These are phyloP conservation scores for Solenodon paradoxus DNA, from an alignment of 2,113 vertebrate species.

Conservation along the genomic window DNA sequence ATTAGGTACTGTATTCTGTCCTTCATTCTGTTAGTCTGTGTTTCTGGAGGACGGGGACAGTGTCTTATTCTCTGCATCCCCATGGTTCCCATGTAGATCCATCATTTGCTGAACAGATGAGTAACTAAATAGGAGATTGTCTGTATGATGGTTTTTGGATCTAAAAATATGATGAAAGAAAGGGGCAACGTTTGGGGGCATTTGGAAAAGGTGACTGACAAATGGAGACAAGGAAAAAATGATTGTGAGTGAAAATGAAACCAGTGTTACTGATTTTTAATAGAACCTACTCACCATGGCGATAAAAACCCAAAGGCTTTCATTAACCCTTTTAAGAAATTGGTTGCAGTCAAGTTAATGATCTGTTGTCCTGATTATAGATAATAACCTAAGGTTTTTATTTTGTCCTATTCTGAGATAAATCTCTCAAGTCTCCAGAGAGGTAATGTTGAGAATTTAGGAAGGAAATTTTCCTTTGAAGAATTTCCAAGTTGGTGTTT, in stretches of 20 bases:
- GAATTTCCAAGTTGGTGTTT: not conserved
- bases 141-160: not conserved
- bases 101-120: not conserved
- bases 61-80: not conserved
- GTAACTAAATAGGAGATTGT: not conserved
- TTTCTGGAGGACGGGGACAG: not conserved
- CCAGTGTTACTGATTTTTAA: not conserved
- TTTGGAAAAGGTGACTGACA: not conserved
- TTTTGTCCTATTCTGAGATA: not conserved
- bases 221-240: not conserved
- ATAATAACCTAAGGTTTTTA: not conserved
- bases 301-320: not conserved
- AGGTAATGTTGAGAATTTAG: not conserved
- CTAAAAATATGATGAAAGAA: not conserved
- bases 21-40: not conserved
- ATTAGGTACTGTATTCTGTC: not conserved
- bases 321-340: not conserved
- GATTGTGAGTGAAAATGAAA: not conserved
- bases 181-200: not conserved
- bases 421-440: not conserved
- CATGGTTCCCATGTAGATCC: not conserved
- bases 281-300: not conserved
- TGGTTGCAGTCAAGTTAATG: not conserved
- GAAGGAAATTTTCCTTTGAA: not conserved
- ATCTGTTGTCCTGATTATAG: not conserved